Evolutionary conservation across 2,797 vertebrate genomes (phyloP).

Genomic region (Catharus ustulatus): DNA sequence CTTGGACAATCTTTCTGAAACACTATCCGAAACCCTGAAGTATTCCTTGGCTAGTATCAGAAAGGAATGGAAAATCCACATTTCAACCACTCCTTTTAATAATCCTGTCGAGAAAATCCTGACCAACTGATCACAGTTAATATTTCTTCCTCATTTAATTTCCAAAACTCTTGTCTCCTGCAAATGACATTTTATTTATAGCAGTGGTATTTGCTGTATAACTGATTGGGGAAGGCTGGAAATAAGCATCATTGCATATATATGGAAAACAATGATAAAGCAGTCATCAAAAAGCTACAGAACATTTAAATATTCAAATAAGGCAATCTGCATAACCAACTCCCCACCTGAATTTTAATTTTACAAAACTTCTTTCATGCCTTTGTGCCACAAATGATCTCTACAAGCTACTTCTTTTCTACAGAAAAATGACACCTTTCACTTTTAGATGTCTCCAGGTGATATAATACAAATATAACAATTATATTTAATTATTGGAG

Average conservation of each 20-base stretch:
- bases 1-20: neutral
- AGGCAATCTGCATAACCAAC: slow-evolving; percentile 50
- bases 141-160: slow-evolving; percentile 62
- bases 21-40: neutral
- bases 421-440: neutral
- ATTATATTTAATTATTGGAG: neutral
- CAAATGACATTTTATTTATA: slow-evolving; percentile 73
- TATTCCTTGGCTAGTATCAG: neutral
- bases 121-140: neutral
- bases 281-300: slow-evolving; percentile 69
- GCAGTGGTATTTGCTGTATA: slow-evolving; percentile 65
- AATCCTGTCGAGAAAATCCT: slow-evolving; percentile 14
- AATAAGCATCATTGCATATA: slow-evolving; percentile 62
- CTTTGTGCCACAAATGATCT: neutral
- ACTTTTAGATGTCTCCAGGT: neutral
- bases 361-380: slow-evolving; percentile 34
- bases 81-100: neutral
- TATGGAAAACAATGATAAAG: slow-evolving; percentile 68
- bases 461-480: no score
- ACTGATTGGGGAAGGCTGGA: slow-evolving; percentile 65
- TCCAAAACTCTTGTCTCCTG: slow-evolving; percentile 51
- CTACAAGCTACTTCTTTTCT: neutral
- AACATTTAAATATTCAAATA: slow-evolving; percentile 72
- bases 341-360: slow-evolving; percentile 65
- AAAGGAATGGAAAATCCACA: neutral